Base-by-base conservation (phyloP, 2,113 vertebrate species). In the Nothobranchius kuhntae region DNA sequence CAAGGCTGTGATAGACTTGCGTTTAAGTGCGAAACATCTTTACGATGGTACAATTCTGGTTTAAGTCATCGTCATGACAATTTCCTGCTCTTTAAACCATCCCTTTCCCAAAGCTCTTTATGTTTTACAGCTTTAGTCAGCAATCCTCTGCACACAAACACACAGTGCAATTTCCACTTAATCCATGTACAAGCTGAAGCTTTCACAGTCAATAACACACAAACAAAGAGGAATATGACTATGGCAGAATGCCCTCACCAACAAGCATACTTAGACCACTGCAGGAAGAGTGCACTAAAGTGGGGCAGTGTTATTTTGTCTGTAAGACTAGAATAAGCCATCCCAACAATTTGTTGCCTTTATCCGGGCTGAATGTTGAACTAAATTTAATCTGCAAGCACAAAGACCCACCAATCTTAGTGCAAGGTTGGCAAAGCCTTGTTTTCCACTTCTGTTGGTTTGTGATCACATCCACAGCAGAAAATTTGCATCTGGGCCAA, bases 211-310 rank as follows among this genome's bases (percentile, higher is more conserved):
- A 91, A 91, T 86, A 81, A 82, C 81, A 74, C 46, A 61, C 82
- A 87, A 71, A 87, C 89, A 89, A 90, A 90, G 74, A 70, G 44
- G 80, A 87, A 86, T 89, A 76, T 88, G 75, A 82, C 75, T 78
- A 66, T 60, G 71, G 68, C 72, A 84, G 76, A 67, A 80, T 69
- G 73, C 60, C 81, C 78, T 76, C 36, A 21, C 53, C 30, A 64
- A 82, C 82, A 54, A 71, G 77, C 63, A 48, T 12, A 51, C 57
- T 66, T 68, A 80, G 73, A 64, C 80, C 63, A 35, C 68, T 51
- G 15, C 9, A 71, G 66, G 73, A 59, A 69, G 50, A 62, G n/a
- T 64, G 76, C 77, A 75, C 79, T 75, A 79, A 84, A 71, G 74
- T 47, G 2, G 56, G 14, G 36, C 53, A 7, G 52, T 70, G 47